Conservation (phyloP, 2,888 invertebrate species). For the Rutpela maculata region DNA sequence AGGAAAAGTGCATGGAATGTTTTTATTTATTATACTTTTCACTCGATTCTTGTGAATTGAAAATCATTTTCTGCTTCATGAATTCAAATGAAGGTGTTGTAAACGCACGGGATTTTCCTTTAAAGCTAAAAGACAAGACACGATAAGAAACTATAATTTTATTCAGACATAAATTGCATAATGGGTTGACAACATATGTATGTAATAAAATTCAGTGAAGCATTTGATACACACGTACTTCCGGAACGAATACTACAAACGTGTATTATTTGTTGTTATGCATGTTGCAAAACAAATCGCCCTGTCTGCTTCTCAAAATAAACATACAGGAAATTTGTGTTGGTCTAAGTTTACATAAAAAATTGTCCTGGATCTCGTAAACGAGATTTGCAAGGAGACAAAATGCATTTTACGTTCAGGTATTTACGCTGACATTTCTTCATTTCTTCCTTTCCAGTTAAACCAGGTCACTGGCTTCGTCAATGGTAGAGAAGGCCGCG, state of each 20-base stretch:
- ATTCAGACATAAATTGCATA: slow-evolving; percentile 8
- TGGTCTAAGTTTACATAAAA: background rate
- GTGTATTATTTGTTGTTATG: slow-evolving; percentile 6
- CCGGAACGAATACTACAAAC: slow-evolving; percentile 29
- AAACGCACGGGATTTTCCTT: background rate
- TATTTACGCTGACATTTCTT: background rate
- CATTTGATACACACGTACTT: slow-evolving; percentile 28
- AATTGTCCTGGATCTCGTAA: background rate
- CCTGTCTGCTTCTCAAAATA: background rate
- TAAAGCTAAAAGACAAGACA: background rate
- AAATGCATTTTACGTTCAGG: background rate
- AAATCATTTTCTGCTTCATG: background rate
- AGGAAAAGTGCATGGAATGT: too few species aligned
- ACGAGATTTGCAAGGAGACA: background rate
- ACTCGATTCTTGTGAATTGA: too few species aligned
- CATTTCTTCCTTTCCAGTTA: background rate
- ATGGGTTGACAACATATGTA: background rate
- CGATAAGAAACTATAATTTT: background rate
- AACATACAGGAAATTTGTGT: slow-evolving; percentile 2
- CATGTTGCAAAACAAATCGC: slow-evolving; percentile 25
- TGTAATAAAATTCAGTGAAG: slow-evolving; percentile 30
- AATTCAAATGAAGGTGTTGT: background rate
- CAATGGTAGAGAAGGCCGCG: background rate
- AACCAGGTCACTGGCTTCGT: background rate
- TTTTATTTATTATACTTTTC: too few species aligned